Conservation (phyloP, 1,140 invertebrate species). For the Hylyphantes graminicola region DNA sequence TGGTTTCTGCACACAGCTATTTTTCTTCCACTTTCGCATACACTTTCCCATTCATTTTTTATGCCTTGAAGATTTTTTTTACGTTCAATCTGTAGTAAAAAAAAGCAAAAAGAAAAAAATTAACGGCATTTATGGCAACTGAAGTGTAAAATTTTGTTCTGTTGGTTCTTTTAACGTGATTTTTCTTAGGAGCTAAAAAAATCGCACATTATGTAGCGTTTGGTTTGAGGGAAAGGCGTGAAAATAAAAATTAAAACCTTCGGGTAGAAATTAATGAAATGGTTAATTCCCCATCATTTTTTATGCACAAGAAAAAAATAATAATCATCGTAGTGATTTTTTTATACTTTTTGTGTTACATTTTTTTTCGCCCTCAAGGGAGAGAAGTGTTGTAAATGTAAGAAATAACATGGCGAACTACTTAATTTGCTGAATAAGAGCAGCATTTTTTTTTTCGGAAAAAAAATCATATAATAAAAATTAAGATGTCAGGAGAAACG, state of each 20-base stretch:
- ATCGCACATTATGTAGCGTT: slow-evolving; percentile 31
- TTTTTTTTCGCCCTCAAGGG: slow-evolving; percentile 6
- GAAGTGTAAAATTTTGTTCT: slow-evolving; percentile 50
- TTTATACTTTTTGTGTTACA: neutral
- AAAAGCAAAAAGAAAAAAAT: slow-evolving; percentile 3
- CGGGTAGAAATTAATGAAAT: slow-evolving; percentile 57
- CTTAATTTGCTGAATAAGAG: slow-evolving; percentile 35
- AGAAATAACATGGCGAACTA: slow-evolving; percentile 41
- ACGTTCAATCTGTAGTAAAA: neutral
- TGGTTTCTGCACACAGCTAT: slow-evolving; percentile 32
- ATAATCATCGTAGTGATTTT: slow-evolving; percentile 29
- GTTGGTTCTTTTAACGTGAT: slow-evolving; percentile 33
- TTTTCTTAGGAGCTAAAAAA: slow-evolving; percentile 20
- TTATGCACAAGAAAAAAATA: slow-evolving; percentile 4
- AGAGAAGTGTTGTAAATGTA: slow-evolving; percentile 19
- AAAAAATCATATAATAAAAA: slow-evolving; percentile 18
- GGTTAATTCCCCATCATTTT: slow-evolving; percentile 52
- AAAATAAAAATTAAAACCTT: slow-evolving; percentile 56
- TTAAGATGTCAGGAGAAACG: slow-evolving; percentile 17
- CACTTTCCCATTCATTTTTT: slow-evolving; percentile 29
- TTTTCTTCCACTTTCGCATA: slow-evolving; percentile 23
- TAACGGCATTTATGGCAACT: slow-evolving; percentile 45
- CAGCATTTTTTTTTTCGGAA: slow-evolving; percentile 4
- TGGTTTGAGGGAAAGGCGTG: slow-evolving; percentile 23
- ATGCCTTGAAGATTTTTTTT: neutral